Percentiles rank a stretch among this genome's conserved stretches.
These are phyloP conservation scores for Agonopterix heracliana DNA, from an alignment of 2,888 invertebrate species.

Conservation along the genomic window DNA sequence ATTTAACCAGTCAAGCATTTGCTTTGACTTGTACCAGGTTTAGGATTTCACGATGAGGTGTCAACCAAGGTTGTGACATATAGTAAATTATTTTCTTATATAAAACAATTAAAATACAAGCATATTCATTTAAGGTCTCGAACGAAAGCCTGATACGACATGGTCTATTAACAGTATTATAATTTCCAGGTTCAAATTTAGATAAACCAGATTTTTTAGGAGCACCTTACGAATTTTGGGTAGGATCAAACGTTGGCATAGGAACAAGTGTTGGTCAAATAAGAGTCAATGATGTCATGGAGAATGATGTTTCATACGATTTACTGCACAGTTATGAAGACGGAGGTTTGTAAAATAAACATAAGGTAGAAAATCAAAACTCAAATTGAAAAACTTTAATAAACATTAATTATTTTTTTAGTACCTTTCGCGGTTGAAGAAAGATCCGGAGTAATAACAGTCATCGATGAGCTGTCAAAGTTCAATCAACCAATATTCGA, in stretches of 20 bases:
- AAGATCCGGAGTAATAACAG: slow-evolving; percentile 89
- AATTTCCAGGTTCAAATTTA: slow-evolving; percentile 57
- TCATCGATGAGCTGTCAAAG: slow-evolving; percentile 83
- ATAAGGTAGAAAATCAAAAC: not conserved
- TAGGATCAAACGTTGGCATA: slow-evolving; percentile 88
- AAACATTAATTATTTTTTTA: slow-evolving; percentile 40
- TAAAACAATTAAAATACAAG: too few relatives aligned
- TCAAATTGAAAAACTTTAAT: not conserved
- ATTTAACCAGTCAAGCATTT: too few relatives aligned
- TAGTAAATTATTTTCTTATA: too few relatives aligned
- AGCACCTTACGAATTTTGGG: slow-evolving; percentile 93
- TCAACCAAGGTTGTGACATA: too few relatives aligned
- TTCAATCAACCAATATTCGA: slow-evolving; percentile 82
- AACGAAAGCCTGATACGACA: not conserved
- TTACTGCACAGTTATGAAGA: slow-evolving; percentile 89
- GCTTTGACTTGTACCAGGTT: too few relatives aligned
- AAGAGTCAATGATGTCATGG: slow-evolving; percentile 82
- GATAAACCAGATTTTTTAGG: slow-evolving; percentile 87
- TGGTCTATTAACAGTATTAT: not conserved
- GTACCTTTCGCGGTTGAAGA: slow-evolving; percentile 96
- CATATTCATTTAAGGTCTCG: too few relatives aligned
- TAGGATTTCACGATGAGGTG: too few relatives aligned
- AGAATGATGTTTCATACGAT: slow-evolving; percentile 84
- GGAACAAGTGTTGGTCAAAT: slow-evolving; percentile 93
- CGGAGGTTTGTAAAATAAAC: slow-evolving; percentile 75